A percentile compares a stretch with the other conserved stretches of the same genome.
Conservation (phyloP, 2,888 invertebrate genomes). For the Dynastes hyllus region DNA sequence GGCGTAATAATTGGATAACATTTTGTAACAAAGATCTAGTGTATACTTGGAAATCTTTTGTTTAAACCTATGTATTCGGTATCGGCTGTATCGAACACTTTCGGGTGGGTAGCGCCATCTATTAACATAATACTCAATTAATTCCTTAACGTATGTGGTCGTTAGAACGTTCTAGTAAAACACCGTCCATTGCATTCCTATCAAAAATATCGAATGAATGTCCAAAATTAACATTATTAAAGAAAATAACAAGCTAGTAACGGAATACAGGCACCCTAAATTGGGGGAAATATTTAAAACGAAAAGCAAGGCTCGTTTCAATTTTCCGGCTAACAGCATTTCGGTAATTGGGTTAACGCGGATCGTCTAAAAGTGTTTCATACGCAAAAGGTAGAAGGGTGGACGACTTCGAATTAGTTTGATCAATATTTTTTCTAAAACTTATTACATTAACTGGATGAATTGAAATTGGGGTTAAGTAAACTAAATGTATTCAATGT, state of each 20-base stretch:
- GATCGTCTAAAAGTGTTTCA: neutral
- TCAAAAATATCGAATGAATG: neutral
- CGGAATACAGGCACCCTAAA: neutral
- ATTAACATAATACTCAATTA: too few relatives aligned
- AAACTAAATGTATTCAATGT: too few relatives aligned
- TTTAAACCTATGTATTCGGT: too few relatives aligned
- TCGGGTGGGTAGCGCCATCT: too few relatives aligned
- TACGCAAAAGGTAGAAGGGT: neutral
- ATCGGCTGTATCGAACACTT: too few relatives aligned
- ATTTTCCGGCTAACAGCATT: neutral
- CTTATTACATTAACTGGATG: neutral
- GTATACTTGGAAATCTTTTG: too few relatives aligned
- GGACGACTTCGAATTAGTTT: slow-evolving; percentile 6
- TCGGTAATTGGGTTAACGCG: slow-evolving; percentile 25
- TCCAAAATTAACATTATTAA: neutral
- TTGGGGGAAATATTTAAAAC: too few relatives aligned
- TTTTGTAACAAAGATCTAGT: too few relatives aligned
- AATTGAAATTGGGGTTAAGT: neutral
- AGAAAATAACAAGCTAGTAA: neutral
- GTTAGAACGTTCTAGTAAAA: neutral
- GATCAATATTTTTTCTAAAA: slow-evolving; percentile 8
- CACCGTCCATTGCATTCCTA: neutral
- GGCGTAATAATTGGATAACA: too few relatives aligned
- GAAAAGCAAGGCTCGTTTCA: neutral
- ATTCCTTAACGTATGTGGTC: too few relatives aligned